Evolutionary conservation across 2,888 invertebrate genomes (phyloP).

Genomic region (Eupelmus urozonus): DNA sequence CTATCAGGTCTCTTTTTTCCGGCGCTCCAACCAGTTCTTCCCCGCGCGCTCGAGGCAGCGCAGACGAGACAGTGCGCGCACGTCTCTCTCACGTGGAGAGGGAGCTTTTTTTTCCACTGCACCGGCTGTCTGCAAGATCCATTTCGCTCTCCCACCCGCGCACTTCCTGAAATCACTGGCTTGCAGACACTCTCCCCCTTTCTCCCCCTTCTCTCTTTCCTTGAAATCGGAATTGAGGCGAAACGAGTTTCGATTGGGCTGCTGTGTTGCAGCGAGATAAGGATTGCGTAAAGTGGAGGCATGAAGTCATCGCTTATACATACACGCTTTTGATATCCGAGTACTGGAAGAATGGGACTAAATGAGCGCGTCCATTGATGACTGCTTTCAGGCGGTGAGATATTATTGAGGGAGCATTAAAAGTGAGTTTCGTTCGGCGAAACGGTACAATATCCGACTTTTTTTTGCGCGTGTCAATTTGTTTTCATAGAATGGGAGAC

Average conservation of each 20-base stretch:
- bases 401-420: background rate
- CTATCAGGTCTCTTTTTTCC: background rate
- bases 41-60: background rate
- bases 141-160: background rate
- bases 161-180: conserved; percentile 53
- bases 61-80: background rate
- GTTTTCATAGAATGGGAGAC: too few relatives aligned
- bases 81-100: too few relatives aligned
- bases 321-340: too few relatives aligned
- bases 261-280: background rate
- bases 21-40: conserved; percentile 9
- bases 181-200: background rate
- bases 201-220: background rate
- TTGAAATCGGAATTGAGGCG: conserved; percentile 24
- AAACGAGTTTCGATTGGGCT: background rate
- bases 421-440: background rate
- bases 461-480: background rate
- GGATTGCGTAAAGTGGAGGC: conserved; percentile 16
- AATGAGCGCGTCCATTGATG: background rate
- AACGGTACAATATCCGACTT: background rate
- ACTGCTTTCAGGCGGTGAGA: background rate
- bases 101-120: background rate
- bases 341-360: too few relatives aligned
- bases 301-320: background rate
- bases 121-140: background rate